phyloP scores from a whole-genome alignment of 2,797 vertebrate species.

The Acridotheres tristis region DNA sequence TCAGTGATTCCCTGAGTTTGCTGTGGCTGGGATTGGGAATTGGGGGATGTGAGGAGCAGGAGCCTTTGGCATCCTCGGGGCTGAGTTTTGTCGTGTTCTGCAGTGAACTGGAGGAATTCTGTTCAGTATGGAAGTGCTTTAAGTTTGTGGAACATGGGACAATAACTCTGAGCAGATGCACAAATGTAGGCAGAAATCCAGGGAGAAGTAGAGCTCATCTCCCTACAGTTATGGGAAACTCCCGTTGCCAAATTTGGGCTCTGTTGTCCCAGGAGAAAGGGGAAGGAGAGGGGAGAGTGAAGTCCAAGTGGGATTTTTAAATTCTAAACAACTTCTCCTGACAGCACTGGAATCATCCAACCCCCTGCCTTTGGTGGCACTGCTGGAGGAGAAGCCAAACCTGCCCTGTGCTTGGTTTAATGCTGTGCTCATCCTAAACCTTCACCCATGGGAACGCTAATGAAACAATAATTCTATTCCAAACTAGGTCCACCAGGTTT shows the following conservation, averaged over 20 bases:
- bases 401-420: background rate
- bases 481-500: background rate
- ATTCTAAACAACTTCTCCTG: background rate
- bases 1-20: background rate
- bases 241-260: rapidly evolving
- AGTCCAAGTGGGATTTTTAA: background rate
- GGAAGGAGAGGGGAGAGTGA: background rate
- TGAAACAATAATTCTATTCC: background rate
- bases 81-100: background rate
- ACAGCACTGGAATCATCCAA: rapidly evolving
- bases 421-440: background rate
- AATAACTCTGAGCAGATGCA: background rate
- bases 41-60: background rate
- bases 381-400: background rate
- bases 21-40: background rate
- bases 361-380: background rate
- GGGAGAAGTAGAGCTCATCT: background rate
- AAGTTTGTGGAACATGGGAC: background rate
- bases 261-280: background rate
- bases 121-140: background rate
- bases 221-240: background rate
- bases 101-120: background rate
- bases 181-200: background rate
- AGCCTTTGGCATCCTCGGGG: background rate
- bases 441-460: background rate